A percentile compares a stretch with the other conserved stretches of the same genome.
These are phyloP conservation scores for Drosophila yakuba DNA, from an alignment of 1,140 invertebrate genomes.

Conservation along the genomic window DNA sequence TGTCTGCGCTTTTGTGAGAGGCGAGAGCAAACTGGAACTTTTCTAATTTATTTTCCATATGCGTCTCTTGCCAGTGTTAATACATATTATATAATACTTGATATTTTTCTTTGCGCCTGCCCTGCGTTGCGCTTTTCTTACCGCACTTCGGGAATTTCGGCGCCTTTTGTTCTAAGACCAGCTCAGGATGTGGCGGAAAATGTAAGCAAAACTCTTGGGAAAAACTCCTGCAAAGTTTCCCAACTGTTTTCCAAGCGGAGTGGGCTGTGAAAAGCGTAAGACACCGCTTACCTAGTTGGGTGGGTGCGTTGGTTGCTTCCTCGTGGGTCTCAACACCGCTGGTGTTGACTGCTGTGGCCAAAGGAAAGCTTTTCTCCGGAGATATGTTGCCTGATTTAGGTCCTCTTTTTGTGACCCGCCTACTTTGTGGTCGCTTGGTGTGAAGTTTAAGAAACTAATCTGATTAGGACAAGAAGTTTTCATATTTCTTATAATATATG, in stretches of 20 bases:
- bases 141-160: conserved; percentile 35
- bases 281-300: conserved; percentile 43
- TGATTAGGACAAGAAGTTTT: conserved; percentile 7
- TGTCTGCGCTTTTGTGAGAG: conserved; percentile 34
- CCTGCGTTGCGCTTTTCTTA: conserved; percentile 31
- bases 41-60: conserved; percentile 78
- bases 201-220: conserved; percentile 48
- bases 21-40: conserved; percentile 61
- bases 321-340: conserved; percentile 45
- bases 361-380: conserved; percentile 6
- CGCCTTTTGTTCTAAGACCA: conserved; percentile 66
- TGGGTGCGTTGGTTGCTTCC: not conserved
- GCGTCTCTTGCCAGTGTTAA: conserved; percentile 56
- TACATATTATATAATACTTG: conserved; percentile 79
- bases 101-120: conserved; percentile 65
- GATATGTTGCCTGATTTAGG: not conserved
- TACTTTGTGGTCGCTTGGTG: conserved; percentile 3
- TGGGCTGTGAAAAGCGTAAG: conserved; percentile 14
- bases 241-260: not conserved
- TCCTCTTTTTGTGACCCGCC: not conserved
- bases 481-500: too few species aligned
- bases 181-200: conserved; percentile 39
- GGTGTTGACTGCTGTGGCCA: conserved; percentile 63
- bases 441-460: conserved; percentile 5
- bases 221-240: conserved; percentile 42